phyloP scores from a whole-genome alignment of 2,888 invertebrate genomes.

The Drosophila koepferae region DNA sequence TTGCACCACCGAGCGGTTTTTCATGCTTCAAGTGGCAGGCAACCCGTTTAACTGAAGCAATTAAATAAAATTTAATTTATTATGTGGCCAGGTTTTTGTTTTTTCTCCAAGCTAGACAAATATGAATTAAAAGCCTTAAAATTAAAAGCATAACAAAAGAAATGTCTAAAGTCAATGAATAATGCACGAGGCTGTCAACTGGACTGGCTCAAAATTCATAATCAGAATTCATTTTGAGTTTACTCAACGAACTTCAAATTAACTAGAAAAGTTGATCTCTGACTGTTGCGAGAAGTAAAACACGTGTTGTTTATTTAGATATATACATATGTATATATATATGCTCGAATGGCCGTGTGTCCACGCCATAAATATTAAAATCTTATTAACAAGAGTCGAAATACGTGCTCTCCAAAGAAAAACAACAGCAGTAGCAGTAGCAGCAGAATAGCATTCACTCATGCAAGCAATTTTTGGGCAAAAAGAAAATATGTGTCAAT shows the following conservation, averaged over 20 bases:
- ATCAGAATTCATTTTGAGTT: slow-evolving; percentile 21
- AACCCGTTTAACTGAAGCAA: slow-evolving; percentile 52
- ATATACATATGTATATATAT: too few species aligned
- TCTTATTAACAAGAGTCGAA: slow-evolving; percentile 56
- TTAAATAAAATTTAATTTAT: slow-evolving; percentile 68
- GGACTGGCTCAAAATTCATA: background rate
- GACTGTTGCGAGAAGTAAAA: background rate
- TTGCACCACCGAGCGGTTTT: slow-evolving; percentile 40
- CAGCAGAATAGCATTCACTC: slow-evolving; percentile 31
- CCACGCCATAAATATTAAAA: slow-evolving; percentile 71
- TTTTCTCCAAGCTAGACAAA: slow-evolving; percentile 31
- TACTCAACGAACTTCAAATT: background rate
- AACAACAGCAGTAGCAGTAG: slow-evolving; percentile 6
- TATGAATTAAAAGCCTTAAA: slow-evolving; percentile 32
- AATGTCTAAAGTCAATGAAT: slow-evolving; percentile 9
- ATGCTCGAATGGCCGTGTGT: background rate
- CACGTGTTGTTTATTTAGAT: slow-evolving; percentile 20
- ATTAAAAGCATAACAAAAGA: slow-evolving; percentile 22
- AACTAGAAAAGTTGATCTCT: slow-evolving; percentile 1
- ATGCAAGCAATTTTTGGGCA: slow-evolving; percentile 39
- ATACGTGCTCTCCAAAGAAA: slow-evolving; percentile 32
- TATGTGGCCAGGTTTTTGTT: slow-evolving; percentile 36
- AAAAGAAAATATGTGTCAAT: slow-evolving; percentile 76
- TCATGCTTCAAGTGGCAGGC: slow-evolving; percentile 47
- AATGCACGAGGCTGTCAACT: slow-evolving; percentile 10